These are phyloP conservation scores for Nixonia krombeini DNA, from an alignment of 1,140 invertebrate species.

Conservation along the genomic window DNA sequence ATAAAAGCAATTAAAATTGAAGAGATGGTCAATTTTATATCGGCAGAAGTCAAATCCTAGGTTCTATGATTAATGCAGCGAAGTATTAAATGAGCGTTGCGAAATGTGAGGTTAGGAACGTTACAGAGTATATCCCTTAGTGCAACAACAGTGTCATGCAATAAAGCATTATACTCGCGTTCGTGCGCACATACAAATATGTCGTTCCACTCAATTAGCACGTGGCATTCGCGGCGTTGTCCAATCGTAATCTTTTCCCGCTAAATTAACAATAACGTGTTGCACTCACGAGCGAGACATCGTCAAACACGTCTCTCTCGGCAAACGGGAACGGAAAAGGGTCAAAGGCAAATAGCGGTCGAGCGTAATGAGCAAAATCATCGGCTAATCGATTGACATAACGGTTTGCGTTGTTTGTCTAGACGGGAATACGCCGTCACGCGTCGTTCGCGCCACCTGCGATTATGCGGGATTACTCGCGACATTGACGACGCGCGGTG, in stretches of 20 bases:
- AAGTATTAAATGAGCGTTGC: too few species aligned
- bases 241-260: conserved; percentile 40
- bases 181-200: conserved; percentile 26
- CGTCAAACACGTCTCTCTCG: conserved; percentile 40
- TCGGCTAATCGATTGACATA: conserved; percentile 57
- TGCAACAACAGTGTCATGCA: not conserved
- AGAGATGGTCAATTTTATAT: too few species aligned
- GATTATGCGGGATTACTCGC: too few species aligned
- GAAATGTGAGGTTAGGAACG: too few species aligned
- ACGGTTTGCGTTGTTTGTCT: conserved; percentile 49
- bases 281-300: conserved; percentile 40
- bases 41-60: too few species aligned
- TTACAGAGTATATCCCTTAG: too few species aligned
- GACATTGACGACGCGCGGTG: too few species aligned
- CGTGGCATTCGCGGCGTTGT: conserved; percentile 31
- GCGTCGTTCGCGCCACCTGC: not conserved
- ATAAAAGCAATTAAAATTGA: too few species aligned
- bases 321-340: conserved; percentile 40
- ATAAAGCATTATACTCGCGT: too few species aligned
- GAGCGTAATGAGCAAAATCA: conserved; percentile 58
- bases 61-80: too few species aligned
- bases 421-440: conserved; percentile 13
- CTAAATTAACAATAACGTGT: conserved; percentile 48
- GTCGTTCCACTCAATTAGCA: conserved; percentile 31
- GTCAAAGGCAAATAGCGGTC: conserved; percentile 48